Conservation (phyloP, 2,113 vertebrate species). For the Corythornis cristatus region DNA sequence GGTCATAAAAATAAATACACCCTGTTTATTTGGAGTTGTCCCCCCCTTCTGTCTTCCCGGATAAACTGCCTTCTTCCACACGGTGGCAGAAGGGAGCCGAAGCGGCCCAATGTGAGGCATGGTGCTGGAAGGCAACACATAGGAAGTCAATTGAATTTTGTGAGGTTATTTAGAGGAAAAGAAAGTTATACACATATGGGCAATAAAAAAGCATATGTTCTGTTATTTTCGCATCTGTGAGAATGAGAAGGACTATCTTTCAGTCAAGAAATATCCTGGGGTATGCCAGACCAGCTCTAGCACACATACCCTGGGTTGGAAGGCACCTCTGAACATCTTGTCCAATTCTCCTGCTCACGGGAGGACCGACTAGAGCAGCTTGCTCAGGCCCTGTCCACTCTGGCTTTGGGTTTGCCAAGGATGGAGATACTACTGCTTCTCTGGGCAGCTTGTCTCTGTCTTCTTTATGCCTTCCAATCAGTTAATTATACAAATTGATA, state of each 20-base stretch:
- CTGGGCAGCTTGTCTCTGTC: background rate
- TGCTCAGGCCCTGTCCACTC: background rate
- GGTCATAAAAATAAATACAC: background rate
- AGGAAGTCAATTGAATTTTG: background rate
- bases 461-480: background rate
- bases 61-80: background rate
- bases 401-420: background rate
- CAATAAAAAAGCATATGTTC: background rate
- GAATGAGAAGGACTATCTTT: background rate
- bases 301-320: background rate
- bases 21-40: background rate
- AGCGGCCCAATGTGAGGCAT: background rate
- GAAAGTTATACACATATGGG: fast-evolving
- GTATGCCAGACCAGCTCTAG: background rate
- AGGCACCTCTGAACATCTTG: background rate
- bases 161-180: background rate
- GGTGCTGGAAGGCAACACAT: background rate
- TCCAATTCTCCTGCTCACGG: background rate
- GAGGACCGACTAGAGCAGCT: background rate
- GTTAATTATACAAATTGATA: background rate
- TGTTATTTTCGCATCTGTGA: background rate
- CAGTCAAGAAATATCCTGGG: background rate
- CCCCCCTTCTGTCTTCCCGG: background rate
- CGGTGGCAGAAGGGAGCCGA: background rate
- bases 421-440: background rate